phyloP scores from a whole-genome alignment of 2,113 vertebrate genomes.

The Microcebus jonahi region DNA sequence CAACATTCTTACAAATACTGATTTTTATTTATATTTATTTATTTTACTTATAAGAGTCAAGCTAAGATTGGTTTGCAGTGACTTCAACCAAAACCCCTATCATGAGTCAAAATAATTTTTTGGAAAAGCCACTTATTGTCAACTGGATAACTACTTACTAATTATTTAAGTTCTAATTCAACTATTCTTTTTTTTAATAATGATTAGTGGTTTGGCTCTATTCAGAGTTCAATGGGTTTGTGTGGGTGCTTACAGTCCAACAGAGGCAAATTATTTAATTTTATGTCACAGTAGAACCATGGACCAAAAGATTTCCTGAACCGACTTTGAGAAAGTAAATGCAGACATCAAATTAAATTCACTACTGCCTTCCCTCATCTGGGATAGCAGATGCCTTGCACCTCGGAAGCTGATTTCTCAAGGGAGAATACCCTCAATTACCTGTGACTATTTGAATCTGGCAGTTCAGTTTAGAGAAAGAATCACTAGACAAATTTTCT shows the following conservation, averaged over 20 bases:
- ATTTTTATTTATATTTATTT: background rate
- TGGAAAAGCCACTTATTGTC: conserved; percentile 26
- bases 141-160: background rate
- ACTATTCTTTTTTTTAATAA: conserved; percentile 39
- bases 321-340: conserved; percentile 17
- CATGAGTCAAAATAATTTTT: conserved; percentile 30
- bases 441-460: background rate
- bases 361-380: background rate
- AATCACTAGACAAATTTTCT: conserved; percentile 8
- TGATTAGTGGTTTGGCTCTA: background rate
- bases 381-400: background rate
- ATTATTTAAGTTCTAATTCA: conserved; percentile 40
- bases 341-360: conserved; percentile 30
- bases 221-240: background rate
- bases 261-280: conserved; percentile 22
- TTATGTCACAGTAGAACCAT: conserved; percentile 4
- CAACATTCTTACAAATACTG: background rate
- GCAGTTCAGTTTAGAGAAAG: conserved; percentile 24
- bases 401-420: background rate
- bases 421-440: background rate
- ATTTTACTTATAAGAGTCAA: conserved; percentile 23
- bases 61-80: conserved; percentile 20
- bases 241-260: background rate
- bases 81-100: background rate
- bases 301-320: background rate